A percentile compares a stretch with the other conserved stretches of the same genome.
Conservation (phyloP, 2,113 vertebrate species). For the Lamprotornis superbus region DNA sequence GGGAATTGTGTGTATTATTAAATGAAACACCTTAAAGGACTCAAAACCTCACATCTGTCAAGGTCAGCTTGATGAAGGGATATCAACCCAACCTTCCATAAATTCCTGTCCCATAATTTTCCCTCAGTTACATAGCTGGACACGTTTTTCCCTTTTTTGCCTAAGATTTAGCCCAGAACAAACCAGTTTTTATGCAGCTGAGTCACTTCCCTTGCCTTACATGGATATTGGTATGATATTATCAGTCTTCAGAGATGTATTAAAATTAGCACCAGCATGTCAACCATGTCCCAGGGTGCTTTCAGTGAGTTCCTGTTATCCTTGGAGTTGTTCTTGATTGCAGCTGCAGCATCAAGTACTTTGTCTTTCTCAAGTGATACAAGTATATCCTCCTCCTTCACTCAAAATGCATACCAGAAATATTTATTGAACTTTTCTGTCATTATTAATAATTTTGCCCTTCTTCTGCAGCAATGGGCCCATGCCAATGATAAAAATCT, state of each 20-base stretch:
- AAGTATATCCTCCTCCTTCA: neutral
- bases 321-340: slow-evolving; percentile 19
- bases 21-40: neutral
- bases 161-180: neutral
- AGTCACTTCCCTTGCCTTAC: neutral
- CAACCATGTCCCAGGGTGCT: neutral
- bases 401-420: slow-evolving; percentile 6
- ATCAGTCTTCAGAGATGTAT: neutral
- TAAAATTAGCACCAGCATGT: neutral
- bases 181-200: neutral
- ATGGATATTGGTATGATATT: neutral
- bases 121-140: neutral
- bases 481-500: neutral
- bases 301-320: slow-evolving; percentile 3
- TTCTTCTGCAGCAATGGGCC: neutral
- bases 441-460: neutral
- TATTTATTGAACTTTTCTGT: neutral
- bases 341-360: slow-evolving; percentile 25
- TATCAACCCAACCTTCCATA: neutral
- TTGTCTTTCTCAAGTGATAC: slow-evolving; percentile 31
- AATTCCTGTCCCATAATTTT: neutral
- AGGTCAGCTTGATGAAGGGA: neutral
- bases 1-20: neutral
- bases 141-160: neutral
- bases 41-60: neutral